phyloP scores from a whole-genome alignment of 2,888 invertebrate genomes.

The Leuctra nigra region DNA sequence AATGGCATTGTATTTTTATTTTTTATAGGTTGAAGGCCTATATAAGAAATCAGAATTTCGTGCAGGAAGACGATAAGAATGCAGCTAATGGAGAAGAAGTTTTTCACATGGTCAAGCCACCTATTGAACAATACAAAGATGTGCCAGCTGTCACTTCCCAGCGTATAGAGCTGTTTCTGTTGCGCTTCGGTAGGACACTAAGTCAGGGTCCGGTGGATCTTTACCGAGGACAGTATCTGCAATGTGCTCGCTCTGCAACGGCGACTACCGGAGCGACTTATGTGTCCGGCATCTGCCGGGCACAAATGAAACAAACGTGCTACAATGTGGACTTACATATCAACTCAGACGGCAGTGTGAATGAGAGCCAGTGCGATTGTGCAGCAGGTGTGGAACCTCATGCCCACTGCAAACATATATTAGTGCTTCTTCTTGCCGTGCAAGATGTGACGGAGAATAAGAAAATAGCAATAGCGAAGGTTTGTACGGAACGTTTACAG shows the following conservation, averaged over 20 bases:
- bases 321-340: constrained; percentile 19
- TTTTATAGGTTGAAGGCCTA: constrained; percentile 4
- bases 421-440: constrained; percentile 17
- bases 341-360: constrained; percentile 10
- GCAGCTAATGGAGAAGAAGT: background rate
- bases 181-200: background rate
- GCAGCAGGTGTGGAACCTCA: constrained; percentile 20
- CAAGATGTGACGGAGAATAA: background rate
- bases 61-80: background rate
- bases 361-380: constrained; percentile 24
- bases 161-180: background rate
- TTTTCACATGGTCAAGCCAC: background rate
- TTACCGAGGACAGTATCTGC: background rate
- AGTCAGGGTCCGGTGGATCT: background rate
- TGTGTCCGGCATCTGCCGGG: constrained; percentile 18
- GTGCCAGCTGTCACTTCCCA: background rate
- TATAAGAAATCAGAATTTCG: background rate
- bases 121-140: background rate
- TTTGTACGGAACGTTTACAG: constrained; percentile 20
- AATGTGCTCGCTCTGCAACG: background rate
- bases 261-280: too few relatives aligned
- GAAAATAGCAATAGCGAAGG: background rate
- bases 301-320: constrained; percentile 24
- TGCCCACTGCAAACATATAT: constrained; percentile 24
- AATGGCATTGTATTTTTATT: too few relatives aligned